Evolutionary conservation across 2,113 vertebrate species (phyloP), one percentile per base, ranked within the genome.

Genomic region (Empidonax traillii): DNA sequence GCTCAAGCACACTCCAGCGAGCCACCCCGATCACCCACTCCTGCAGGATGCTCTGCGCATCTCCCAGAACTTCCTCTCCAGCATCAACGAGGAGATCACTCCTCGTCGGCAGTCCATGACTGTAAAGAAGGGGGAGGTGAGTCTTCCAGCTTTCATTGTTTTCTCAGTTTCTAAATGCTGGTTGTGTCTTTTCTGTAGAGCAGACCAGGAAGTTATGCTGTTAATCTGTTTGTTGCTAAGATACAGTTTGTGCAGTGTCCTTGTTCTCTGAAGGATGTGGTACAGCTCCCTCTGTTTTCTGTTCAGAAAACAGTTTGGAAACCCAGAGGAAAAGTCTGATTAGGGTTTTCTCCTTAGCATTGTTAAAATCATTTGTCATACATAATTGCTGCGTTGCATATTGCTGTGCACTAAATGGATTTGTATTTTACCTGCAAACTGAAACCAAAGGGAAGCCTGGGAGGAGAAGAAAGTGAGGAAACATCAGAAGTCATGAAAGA

Each of bases 51-150:
- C 99, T 39, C 97, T 99, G 69, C 98, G 99, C 11, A 99, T 99
- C 97, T 99, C 99, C 0, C 99, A 99, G 98, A 99, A 99, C 97
- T 99, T 99, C 96, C 96, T 99, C 81, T 99, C 99, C 82, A 99
- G 99, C 62, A 98, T 99, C 94, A 99, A 99, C 16, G 99, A 99
- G 89, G 99, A 99, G 97, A 99, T 99, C 97, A 99, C 99, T 4
- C 99, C 99, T 7, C 98, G 99, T 13, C 97, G 99, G 14, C 99
- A 99, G 79, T 99, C 99, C 93, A 99, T 99, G 99, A 99, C 98
- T 1, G 98, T 99, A 33, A 99, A 99, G 96, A 99, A 99, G 90
- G 99, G 99, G 85, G 99, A 99, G 99, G 99, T 99, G 87, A 98
- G 98, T 65, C 81, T 78, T 82, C 21, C 55, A 66, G 76, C 73